Conservation (phyloP, 35 echinoderm and acorn worm species). For the Apostichopus parvimensis region DNA sequence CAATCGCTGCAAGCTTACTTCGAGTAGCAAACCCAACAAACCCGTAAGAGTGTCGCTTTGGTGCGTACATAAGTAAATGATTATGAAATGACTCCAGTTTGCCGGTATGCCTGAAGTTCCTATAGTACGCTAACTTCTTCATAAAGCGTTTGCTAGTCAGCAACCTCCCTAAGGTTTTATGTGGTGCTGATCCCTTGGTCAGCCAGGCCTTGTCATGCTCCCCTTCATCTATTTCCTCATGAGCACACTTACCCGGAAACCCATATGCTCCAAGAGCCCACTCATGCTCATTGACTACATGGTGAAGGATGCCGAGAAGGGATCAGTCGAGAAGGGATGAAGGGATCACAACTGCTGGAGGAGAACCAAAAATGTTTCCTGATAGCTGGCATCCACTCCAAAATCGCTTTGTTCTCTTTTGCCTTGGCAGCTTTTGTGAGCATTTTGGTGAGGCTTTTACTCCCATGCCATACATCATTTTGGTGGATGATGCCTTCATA, state of each 20-base stretch:
- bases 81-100: conserved; percentile 30
- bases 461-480: conserved; percentile 42
- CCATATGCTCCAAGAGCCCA: conserved; percentile 47
- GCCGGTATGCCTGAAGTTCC: conserved; percentile 25
- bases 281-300: conserved; percentile 53
- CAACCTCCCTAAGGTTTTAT: conserved; percentile 14
- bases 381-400: conserved; percentile 58
- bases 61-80: conserved; percentile 36
- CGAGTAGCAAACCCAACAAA: not conserved
- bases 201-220: conserved; percentile 43
- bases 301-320: conserved; percentile 48
- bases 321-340: no score
- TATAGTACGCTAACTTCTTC: conserved; percentile 28
- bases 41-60: conserved; percentile 7
- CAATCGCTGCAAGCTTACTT: conserved; percentile 27
- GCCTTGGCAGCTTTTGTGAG: conserved; percentile 8
- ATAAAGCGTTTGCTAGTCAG: conserved; percentile 36
- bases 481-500: conserved; percentile 36
- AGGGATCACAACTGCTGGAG: not conserved
- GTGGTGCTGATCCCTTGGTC: not conserved
- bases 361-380: conserved; percentile 56
- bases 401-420: conserved; percentile 21
- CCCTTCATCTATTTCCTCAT: not conserved
- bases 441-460: conserved; percentile 33
- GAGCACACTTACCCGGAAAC: conserved; percentile 27